Evolutionary conservation across 2,888 invertebrate species (phyloP).

Genomic region (Eumacrocentrus americanus): DNA sequence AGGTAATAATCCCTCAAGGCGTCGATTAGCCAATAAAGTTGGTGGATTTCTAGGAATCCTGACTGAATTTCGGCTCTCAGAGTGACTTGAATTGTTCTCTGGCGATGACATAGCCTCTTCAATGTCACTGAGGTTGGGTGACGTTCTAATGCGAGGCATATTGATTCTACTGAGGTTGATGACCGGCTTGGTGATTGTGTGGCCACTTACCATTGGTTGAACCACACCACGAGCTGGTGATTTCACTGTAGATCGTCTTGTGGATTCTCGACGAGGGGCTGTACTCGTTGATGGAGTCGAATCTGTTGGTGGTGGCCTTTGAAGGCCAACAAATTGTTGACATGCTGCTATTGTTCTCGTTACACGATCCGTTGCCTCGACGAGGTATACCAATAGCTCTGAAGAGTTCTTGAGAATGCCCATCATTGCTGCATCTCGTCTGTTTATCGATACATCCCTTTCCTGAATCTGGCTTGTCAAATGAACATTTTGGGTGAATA

Average conservation of each 20-base stretch:
- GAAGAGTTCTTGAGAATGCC: conserved; percentile 47
- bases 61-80: neutral
- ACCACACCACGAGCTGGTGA: conserved; percentile 56
- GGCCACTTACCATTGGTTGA: conserved; percentile 58
- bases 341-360: conserved; percentile 50
- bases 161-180: conserved; percentile 57
- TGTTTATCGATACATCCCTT: conserved; percentile 43
- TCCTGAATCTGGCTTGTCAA: conserved; percentile 48
- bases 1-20: conserved; percentile 10
- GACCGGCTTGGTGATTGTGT: conserved; percentile 58
- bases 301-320: conserved; percentile 7
- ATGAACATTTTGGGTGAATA: conserved; percentile 48
- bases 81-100: conserved; percentile 34
- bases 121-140: conserved; percentile 50
- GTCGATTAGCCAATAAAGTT: conserved; percentile 2
- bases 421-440: conserved; percentile 44
- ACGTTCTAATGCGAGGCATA: conserved; percentile 46
- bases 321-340: conserved; percentile 41
- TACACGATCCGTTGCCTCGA: conserved; percentile 44
- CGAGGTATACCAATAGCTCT: conserved; percentile 47
- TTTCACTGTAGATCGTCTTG: conserved; percentile 46
- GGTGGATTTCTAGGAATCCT: conserved; percentile 6
- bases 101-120: conserved; percentile 42
- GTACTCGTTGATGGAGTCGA: neutral
- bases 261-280: conserved; percentile 45